Base-by-base conservation (phyloP, 2,113 vertebrate genomes). In the Sapajus apella region DNA sequence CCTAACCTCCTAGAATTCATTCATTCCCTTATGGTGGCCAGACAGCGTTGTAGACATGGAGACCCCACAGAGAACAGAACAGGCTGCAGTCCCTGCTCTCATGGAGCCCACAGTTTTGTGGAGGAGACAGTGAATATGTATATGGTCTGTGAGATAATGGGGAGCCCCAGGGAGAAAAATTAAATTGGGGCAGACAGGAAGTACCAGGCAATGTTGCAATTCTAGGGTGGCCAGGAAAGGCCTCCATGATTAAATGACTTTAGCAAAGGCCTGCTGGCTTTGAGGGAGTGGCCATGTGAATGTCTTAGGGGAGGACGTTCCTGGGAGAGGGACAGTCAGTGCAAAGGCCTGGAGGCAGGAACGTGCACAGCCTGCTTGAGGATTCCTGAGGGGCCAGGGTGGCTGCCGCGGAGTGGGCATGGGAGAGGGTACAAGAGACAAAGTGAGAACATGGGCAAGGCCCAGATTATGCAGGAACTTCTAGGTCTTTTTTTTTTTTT, bases 361-460 rank as follows among this genome's bases (percentile, higher is more conserved):
- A 9, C 1, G 0, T 2, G 3, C 8, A 1, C 1, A 52, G 40
- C 47, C 64, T 14, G 8, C 25, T 1, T 43, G 58, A 83, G 76
- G 25, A 4, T 43, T 4, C 2, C 1, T 8, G n/a, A 23, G 84
- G 32, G 77, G 58, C 5, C n/a, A 4, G 9, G 7, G 37, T 6
- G 0, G 55, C 90, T 79, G 18, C 11, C 73, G 79, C 14, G 40
- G 61, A 17, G 73, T 4, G 27, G 13, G 32, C 37, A 30, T 52
- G 8, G 23, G 12, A 10, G 43, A 37, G 30, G 55, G 5, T 0
- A 21, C 12, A 17, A 61, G 37, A 47, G 50, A 20, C 2, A 1
- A 81, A n/a, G 40, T 11, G 16, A 32, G 66, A 43, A 43, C 40
- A 3, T 17, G 27, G 6, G 8, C 2, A 12, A 18, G 45, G 20